Evolutionary conservation across 2,888 invertebrate genomes (phyloP).

Genomic region (Drosophila helvetica): DNA sequence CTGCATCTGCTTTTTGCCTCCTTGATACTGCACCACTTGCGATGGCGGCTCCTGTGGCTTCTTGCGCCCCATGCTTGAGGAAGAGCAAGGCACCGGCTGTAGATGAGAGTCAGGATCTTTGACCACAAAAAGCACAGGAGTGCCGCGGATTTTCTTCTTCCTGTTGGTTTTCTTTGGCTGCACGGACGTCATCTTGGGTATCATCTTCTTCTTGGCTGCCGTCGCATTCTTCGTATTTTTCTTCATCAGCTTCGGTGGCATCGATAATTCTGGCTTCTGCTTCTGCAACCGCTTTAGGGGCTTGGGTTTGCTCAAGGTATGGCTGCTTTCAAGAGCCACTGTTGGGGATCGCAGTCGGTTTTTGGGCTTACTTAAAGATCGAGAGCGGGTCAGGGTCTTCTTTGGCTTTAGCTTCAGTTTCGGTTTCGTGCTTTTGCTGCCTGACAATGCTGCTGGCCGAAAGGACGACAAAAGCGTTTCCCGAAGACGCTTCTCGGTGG

Average conservation of each 20-base stretch:
- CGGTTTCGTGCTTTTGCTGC: background rate
- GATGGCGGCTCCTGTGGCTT: background rate
- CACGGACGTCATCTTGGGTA: background rate
- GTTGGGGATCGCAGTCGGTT: no score
- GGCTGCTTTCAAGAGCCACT: background rate
- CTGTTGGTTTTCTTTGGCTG: constrained; percentile 1
- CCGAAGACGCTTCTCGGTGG: background rate
- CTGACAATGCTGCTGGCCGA: background rate
- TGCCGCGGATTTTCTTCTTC: background rate
- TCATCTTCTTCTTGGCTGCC: background rate
- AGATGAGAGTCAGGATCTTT: constrained; percentile 1
- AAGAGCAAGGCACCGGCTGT: background rate
- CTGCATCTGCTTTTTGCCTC: background rate
- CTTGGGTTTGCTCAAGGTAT: background rate
- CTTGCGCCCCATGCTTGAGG: background rate
- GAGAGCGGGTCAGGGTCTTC: background rate
- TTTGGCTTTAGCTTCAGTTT: background rate
- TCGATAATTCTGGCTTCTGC: background rate
- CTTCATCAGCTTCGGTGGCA: background rate
- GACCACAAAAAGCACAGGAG: constrained; percentile 25
- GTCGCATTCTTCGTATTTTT: background rate
- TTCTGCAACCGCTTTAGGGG: background rate
- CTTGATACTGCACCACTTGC: background rate
- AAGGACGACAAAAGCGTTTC: background rate
- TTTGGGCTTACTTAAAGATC: no score